Conservation (phyloP, 2,113 vertebrate species). For the Grantiella picta region DNA sequence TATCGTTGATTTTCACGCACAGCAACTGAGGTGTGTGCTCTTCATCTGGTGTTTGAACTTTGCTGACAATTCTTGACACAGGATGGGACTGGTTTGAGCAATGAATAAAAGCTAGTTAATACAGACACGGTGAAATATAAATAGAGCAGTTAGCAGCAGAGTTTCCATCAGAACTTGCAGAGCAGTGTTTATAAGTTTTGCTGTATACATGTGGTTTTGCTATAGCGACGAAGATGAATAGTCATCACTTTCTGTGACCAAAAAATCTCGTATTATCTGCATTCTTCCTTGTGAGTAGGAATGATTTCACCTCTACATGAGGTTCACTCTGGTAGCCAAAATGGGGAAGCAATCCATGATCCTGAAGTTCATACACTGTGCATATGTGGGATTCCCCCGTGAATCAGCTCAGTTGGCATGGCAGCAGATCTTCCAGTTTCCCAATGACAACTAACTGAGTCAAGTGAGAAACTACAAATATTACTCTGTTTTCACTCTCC, state of each 20-base stretch:
- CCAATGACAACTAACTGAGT: neutral
- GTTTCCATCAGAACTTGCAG: constrained; percentile 14
- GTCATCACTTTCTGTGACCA: neutral
- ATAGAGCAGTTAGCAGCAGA: neutral
- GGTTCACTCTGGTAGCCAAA: neutral
- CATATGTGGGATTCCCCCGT: neutral
- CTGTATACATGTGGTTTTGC: constrained; percentile 13
- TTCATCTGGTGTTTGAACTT: constrained; percentile 4
- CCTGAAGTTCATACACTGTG: neutral
- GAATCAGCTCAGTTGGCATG: neutral
- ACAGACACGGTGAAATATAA: neutral
- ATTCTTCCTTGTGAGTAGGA: neutral
- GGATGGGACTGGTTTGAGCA: neutral
- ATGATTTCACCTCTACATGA: neutral
- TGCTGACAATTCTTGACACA: neutral
- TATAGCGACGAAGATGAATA: constrained; percentile 8
- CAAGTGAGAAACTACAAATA: neutral
- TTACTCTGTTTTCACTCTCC: neutral
- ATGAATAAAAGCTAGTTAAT: neutral
- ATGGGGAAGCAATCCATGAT: neutral
- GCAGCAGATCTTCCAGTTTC: neutral
- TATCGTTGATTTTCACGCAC: neutral
- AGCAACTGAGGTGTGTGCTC: neutral
- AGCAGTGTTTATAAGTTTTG: neutral
- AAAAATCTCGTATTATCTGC: neutral